Evolutionary conservation across 2,113 vertebrate genomes (phyloP).

Genomic region (Nymphicus hollandicus): DNA sequence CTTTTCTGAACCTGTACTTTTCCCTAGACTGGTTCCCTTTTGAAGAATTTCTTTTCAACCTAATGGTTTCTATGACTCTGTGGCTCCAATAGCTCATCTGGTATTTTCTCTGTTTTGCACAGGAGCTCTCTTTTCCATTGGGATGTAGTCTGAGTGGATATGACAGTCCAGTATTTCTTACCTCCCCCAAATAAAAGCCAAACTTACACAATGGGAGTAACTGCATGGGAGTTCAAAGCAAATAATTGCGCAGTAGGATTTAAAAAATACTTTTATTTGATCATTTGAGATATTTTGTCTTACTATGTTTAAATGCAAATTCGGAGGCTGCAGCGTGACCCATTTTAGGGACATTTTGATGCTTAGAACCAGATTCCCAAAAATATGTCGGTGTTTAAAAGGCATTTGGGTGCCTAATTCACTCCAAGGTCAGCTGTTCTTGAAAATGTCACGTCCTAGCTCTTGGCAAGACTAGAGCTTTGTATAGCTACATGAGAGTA

Average conservation of each 20-base stretch:
- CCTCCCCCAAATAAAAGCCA: slow-evolving; percentile 5
- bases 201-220: not conserved
- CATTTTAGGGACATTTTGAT: not conserved
- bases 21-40: not conserved
- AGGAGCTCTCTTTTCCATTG: not conserved
- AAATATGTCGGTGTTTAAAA: not conserved
- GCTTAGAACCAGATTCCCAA: not conserved
- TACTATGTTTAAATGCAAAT: not conserved
- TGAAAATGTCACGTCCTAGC: not conserved
- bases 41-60: slow-evolving; percentile 22
- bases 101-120: not conserved
- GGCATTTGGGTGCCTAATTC: not conserved
- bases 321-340: not conserved
- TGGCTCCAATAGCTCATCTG: not conserved
- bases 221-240: not conserved
- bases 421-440: not conserved
- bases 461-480: not conserved
- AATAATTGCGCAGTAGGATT: not conserved
- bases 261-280: not conserved
- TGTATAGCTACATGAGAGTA: not conserved
- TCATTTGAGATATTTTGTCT: not conserved
- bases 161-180: not conserved
- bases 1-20: not conserved
- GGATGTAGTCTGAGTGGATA: not conserved
- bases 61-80: not conserved